These are phyloP conservation scores for Leptinotarsa tumamoca DNA, from an alignment of 2,888 invertebrate species.

Conservation along the genomic window DNA sequence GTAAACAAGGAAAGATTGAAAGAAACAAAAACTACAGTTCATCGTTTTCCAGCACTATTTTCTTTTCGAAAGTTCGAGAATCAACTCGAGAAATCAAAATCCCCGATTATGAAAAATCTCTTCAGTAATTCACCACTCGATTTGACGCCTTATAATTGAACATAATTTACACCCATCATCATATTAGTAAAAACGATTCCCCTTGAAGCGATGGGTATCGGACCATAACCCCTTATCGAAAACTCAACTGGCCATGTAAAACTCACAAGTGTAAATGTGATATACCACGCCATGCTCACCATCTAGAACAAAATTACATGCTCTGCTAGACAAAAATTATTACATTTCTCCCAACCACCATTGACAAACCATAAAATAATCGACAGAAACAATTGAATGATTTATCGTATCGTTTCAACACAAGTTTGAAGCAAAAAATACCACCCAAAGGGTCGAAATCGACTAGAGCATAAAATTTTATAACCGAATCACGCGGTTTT, in stretches of 20 bases:
- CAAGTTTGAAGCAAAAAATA: conserved; percentile 17
- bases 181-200: conserved; percentile 25
- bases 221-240: conserved; percentile 39
- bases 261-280: conserved; percentile 38
- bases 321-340: conserved; percentile 21
- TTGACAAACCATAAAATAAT: conserved; percentile 1
- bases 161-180: not conserved
- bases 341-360: conserved; percentile 2
- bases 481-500: conserved; percentile 19
- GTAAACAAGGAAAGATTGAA: no score
- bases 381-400: conserved; percentile 14
- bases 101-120: not conserved
- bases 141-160: conserved; percentile 2
- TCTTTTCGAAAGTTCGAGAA: no score
- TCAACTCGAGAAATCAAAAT: no score
- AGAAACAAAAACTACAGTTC: no score
- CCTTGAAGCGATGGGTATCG: conserved; percentile 33
- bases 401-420: conserved; percentile 21
- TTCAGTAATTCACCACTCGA: conserved; percentile 2
- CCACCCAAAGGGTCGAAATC: conserved; percentile 24
- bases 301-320: conserved; percentile 40
- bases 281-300: conserved; percentile 36
- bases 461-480: conserved; percentile 17
- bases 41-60: no score
- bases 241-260: conserved; percentile 41